Evolutionary conservation across 1,140 invertebrate genomes (phyloP).

Genomic region (Drosophila fuyamai): DNA sequence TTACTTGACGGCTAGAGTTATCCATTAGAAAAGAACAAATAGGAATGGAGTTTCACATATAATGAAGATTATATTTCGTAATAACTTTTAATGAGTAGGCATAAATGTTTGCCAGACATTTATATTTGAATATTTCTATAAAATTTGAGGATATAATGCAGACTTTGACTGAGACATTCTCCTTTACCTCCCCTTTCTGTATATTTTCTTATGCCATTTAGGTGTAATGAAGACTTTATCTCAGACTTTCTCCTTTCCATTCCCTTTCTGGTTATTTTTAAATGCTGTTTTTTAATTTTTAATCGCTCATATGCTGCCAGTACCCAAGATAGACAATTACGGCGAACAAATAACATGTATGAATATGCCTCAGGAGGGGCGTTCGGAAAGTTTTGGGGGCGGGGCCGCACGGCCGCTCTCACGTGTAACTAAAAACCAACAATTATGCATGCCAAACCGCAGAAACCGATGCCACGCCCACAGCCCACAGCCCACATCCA

Average conservation of each 20-base stretch:
- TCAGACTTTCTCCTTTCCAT: no score
- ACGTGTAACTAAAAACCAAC: slow-evolving; percentile 82
- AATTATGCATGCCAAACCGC: slow-evolving; percentile 80
- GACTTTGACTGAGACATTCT: no score
- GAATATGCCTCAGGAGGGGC: neutral
- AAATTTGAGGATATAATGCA: no score
- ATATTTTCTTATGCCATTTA: neutral
- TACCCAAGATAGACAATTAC: slow-evolving; percentile 36
- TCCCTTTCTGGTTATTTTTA: neutral
- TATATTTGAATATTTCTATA: neutral
- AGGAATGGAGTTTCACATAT: no score
- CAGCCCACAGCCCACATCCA: slow-evolving; percentile 16
- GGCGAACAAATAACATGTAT: slow-evolving; percentile 27
- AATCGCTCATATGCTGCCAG: slow-evolving; percentile 6
- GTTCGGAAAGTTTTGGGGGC: neutral
- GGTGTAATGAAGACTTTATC: no score
- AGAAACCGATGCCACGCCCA: slow-evolving; percentile 70
- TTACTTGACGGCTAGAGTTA: neutral
- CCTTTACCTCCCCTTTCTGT: no score
- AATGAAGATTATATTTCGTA: neutral
- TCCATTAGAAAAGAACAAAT: neutral
- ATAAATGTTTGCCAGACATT: neutral
- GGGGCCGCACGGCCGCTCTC: slow-evolving; percentile 26
- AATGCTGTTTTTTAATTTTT: slow-evolving; percentile 10
- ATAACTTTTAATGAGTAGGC: no score